Conservation (phyloP, 2,888 invertebrate species). For the Nomada hirtipes region DNA sequence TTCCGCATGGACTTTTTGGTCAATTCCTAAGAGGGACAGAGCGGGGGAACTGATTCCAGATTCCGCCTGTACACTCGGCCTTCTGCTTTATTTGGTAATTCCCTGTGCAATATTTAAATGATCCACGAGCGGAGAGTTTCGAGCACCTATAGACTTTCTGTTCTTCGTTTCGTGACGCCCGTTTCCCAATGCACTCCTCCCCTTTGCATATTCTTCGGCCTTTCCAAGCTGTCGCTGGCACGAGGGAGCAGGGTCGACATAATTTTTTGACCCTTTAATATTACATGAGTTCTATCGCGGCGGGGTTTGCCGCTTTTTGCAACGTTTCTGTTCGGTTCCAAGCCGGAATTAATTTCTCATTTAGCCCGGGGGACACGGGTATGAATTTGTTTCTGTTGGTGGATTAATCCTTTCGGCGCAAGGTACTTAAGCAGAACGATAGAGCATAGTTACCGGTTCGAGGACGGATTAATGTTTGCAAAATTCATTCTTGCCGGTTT, state of each 20-base stretch:
- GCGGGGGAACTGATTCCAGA: conserved; percentile 41
- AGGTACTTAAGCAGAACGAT: too few relatives aligned
- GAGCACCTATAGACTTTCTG: conserved; percentile 26
- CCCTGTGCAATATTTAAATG: conserved; percentile 63
- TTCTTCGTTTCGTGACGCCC: neutral
- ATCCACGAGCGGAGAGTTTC: conserved; percentile 45
- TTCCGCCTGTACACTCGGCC: conserved; percentile 49
- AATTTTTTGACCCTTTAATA: conserved; percentile 34
- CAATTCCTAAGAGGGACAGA: neutral
- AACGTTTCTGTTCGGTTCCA: neutral
- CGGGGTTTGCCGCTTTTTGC: neutral
- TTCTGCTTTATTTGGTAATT: conserved; percentile 60
- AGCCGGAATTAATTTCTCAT: conserved; percentile 17
- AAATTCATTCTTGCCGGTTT: too few relatives aligned
- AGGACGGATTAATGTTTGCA: too few relatives aligned
- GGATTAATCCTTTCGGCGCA: too few relatives aligned
- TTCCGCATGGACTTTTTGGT: conserved; percentile 25
- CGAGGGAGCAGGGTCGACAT: neutral
- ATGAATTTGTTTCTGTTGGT: too few relatives aligned
- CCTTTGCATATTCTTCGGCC: conserved; percentile 44
- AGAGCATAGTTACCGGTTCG: too few relatives aligned
- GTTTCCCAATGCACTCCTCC: conserved; percentile 6
- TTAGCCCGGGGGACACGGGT: neutral
- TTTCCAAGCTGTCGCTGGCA: neutral
- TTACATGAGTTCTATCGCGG: conserved; percentile 21